Base-by-base conservation (phyloP, 2,113 vertebrate species). In the Toxotes chatareus region DNA sequence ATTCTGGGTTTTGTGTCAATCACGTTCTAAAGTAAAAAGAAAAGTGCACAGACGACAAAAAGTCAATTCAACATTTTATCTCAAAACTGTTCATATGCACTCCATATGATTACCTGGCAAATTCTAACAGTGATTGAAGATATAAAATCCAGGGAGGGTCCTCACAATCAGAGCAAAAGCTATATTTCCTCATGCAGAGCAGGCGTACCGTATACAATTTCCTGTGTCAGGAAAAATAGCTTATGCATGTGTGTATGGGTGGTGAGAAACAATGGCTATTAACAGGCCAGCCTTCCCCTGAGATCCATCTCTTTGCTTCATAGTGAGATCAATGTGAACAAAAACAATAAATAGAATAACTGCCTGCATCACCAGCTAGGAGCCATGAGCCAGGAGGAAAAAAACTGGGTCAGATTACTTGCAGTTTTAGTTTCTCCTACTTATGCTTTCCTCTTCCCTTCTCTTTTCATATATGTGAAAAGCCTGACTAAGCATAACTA, bases 341-440 rank as follows among this genome's bases (percentile, higher is more conserved):
- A 46, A 16, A 63, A 72, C 32, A 59, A 87, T 19, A 74, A 79
- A 86, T 31, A 82, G 56, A 81, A 64, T 68, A 89, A 78, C 31
- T 62, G 83, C 80, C 71, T 79, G 80, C 55, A 27, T 81, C 74
- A 85, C 67, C 60, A 69, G 42, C 49, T 79, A 14, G 34, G 17
- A 74, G 56, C 68, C 32, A 70, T 6, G 42, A 76, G 76, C 55
- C 36, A 9, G 12, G 12, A 55, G 61, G 31, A 14, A 53, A 49
- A 27, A 89, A 92, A 88, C 57, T 87, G 71, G 91, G 89, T 89
- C 94, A 88, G 56, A 91, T 90, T 85, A 79, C 83, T 86, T 83
- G 67, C 78, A 77, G 67, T 83, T 87, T 88, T 36, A 64, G 32
- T 69, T 88, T 82, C 31, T 34, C 38, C 59, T 74, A 51, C 36